A percentile compares a stretch with the other conserved stretches of the same genome.
Conservation (phyloP, 37 sponge, comb jelly and placozoan genomes). For the Amphimedon queenslandica region DNA sequence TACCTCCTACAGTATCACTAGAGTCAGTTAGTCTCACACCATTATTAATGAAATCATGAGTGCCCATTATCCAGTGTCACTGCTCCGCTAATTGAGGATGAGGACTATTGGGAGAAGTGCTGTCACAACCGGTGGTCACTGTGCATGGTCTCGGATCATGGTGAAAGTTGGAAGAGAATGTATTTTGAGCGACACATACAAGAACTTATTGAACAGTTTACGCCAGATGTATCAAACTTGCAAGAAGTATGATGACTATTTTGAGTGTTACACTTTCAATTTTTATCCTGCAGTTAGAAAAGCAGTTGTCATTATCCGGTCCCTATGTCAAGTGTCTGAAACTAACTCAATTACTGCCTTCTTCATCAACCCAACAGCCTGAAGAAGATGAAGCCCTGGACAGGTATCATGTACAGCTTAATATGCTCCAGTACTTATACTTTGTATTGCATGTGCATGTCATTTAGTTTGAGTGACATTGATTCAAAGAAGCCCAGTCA, state of each 20-base stretch:
- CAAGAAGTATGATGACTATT: constrained; percentile 34
- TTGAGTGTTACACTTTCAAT: not conserved
- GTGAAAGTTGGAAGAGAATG: constrained; percentile 89
- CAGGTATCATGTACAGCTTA: no score
- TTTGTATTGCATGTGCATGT: no score
- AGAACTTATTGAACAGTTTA: constrained; percentile 76
- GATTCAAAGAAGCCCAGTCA: constrained; percentile 16
- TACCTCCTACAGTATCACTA: constrained; percentile 71
- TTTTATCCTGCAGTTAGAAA: constrained; percentile 56
- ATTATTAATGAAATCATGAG: not conserved
- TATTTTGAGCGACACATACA: constrained; percentile 84
- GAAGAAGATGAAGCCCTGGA: constrained; percentile 61
- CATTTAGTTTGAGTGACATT: constrained; percentile 53
- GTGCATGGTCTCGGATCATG: constrained; percentile 75
- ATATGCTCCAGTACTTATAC: no score
- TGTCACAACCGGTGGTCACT: constrained; percentile 78
- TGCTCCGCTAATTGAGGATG: constrained; percentile 76
- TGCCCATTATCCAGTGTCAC: constrained; percentile 49
- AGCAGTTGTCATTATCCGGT: constrained; percentile 60
- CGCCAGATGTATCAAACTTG: constrained; percentile 58
- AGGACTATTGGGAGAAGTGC: constrained; percentile 87
- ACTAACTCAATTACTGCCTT: constrained; percentile 78
- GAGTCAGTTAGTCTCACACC: constrained; percentile 17
- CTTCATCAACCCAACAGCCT: constrained; percentile 29
- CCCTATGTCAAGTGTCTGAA: constrained; percentile 65